Base-by-base conservation (phyloP, 2,113 vertebrate genomes). In the Colius striatus region DNA sequence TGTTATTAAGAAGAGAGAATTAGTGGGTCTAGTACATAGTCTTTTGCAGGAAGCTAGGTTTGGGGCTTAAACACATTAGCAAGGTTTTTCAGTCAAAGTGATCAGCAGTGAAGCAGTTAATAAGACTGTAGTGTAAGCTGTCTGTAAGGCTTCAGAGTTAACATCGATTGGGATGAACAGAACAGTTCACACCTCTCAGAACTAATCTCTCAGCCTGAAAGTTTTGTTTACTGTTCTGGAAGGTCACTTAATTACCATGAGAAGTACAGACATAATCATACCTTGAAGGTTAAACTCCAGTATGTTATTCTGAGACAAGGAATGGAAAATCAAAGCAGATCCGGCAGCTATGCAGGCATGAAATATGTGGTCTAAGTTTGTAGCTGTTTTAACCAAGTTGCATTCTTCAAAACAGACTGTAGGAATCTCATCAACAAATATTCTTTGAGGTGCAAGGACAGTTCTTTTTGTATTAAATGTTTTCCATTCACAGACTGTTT, bases 231-330 rank as follows among this genome's bases (percentile, higher is more conserved):
- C 87, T 84, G 61, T 87, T 96, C 86, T 89, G 65, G 93, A 96
- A 96, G 90, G 93, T 93, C 92, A 95, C 88, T 93, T 96, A 95
- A 96, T 95, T 89, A 81, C 83, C 90, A 92, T 81, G 90, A 92
- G 61, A 87, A 95, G 86, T 75, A 87, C 79, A 89, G 90, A 68
- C 77, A 67, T 90, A 93, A 72, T 89, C 76, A 51, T 81, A 95
- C 57, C 88, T 93, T 78, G 93, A 97, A 97, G 93, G 93, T 93
- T 92, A 95, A 94, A 61, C n/a, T 81, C 38, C 57, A 36, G 58
- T 36, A 36, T 57, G 65, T 86, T 88, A 47, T 90, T 96, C 79
- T 76, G 70, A 94, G 55, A 48, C 20, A 88, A 91, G 30, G 72
- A 90, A 57, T 15, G 45, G 86, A 84, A 91, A 89, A 86, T 86